Conservation (phyloP, 2,888 invertebrate species). For the Meiosimyza platycephala region DNA sequence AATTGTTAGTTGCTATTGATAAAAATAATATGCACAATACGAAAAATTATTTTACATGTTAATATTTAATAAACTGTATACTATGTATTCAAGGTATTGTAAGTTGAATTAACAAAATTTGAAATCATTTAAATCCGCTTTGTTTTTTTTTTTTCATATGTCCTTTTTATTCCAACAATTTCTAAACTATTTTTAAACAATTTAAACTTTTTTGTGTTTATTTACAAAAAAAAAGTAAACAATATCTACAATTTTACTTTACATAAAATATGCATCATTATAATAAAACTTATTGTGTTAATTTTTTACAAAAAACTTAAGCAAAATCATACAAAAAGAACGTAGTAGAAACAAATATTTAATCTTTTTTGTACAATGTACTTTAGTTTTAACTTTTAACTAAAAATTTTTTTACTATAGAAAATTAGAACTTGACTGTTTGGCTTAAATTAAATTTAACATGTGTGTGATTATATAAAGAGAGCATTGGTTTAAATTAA, state of each 20-base stretch:
- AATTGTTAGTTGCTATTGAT: too few species aligned
- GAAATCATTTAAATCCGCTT: too few species aligned
- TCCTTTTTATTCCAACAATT: background rate
- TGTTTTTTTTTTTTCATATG: background rate
- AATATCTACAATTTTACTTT: background rate
- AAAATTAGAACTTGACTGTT: slow-evolving; percentile 22
- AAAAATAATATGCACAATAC: too few species aligned
- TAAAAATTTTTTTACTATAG: slow-evolving; percentile 23
- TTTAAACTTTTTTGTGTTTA: background rate
- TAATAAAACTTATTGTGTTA: background rate
- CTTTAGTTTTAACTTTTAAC: slow-evolving; percentile 11
- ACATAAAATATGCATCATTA: slow-evolving; percentile 4
- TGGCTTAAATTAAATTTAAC: slow-evolving; percentile 24
- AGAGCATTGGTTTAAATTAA: slow-evolving; percentile 8
- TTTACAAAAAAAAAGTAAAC: too few species aligned
- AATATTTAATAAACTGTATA: too few species aligned
- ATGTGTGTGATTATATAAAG: slow-evolving; percentile 22
- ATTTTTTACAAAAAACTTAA: background rate
- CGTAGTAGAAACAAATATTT: slow-evolving; percentile 15
- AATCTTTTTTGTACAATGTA: slow-evolving; percentile 30
- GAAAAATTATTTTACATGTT: too few species aligned
- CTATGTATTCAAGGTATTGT: too few species aligned
- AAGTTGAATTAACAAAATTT: too few species aligned
- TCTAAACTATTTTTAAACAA: background rate
- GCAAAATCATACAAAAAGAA: slow-evolving; percentile 28